phyloP scores from a whole-genome alignment of 2,888 invertebrate genomes.

The Orchesella flavescens region DNA sequence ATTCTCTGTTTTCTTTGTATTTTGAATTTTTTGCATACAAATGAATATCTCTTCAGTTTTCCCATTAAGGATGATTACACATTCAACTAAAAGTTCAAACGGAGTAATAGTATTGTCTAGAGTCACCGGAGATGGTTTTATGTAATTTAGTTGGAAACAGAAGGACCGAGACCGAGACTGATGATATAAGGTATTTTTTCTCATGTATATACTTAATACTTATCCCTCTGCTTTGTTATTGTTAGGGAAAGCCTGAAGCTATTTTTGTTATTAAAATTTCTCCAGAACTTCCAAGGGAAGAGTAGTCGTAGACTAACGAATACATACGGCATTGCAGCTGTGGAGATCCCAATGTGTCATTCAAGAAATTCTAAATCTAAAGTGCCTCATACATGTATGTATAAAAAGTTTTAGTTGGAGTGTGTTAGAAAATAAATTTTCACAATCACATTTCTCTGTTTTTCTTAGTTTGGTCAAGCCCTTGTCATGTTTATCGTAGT shows the following conservation, averaged over 20 bases:
- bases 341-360: no score
- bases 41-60: conserved; percentile 2
- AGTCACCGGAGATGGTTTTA: no score
- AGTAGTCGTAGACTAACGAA: no score
- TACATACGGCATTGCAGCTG: no score
- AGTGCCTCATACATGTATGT: no score
- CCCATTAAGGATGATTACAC: not conserved
- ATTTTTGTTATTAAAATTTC: not conserved
- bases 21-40: conserved; percentile 11
- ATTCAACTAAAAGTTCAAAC: no score
- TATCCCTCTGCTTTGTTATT: not conserved
- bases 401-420: no score
- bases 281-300: not conserved
- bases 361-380: no score
- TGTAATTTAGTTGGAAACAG: not conserved
- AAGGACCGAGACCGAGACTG: no score
- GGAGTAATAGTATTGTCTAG: no score
- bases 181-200: no score
- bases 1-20: conserved; percentile 45
- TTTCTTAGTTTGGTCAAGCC: conserved; percentile 44
- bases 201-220: no score
- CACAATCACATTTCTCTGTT: conserved; percentile 29
- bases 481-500: conserved; percentile 41
- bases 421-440: not conserved
- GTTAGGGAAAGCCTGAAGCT: conserved; percentile 4